A percentile compares a stretch with the other conserved stretches of the same genome.
phyloP scores from a whole-genome alignment of 2,797 vertebrate species.

The Tinamus major region DNA sequence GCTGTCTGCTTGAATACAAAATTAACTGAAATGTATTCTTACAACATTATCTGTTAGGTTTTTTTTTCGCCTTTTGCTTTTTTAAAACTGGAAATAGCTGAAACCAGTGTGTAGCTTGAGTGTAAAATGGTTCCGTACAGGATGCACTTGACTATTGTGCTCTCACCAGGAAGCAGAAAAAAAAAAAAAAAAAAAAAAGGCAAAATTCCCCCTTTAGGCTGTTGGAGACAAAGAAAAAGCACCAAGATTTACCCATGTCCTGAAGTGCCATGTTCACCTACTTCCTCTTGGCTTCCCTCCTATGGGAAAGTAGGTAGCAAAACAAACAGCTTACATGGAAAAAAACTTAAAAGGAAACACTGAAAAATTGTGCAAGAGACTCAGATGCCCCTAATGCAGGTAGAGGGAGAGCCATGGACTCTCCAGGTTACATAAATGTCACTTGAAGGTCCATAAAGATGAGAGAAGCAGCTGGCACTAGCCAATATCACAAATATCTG shows the following conservation, averaged over 20 bases:
- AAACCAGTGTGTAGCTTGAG: not conserved
- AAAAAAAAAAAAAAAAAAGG: too few species aligned
- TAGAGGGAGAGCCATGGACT: not conserved
- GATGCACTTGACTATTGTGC: not conserved
- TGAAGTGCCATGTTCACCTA: not conserved
- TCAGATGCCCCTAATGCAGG: not conserved
- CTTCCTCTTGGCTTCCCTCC: not conserved
- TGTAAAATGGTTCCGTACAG: not conserved
- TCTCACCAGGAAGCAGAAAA: constrained; percentile 10
- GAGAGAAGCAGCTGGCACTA: not conserved
- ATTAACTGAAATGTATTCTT: not conserved
- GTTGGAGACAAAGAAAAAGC: accelerated
- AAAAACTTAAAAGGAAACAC: not conserved
- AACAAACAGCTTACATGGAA: not conserved
- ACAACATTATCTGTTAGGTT: not conserved
- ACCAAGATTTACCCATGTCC: not conserved
- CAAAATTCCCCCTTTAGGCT: not conserved
- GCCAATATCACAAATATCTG: not conserved
- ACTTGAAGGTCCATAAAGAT: accelerated
- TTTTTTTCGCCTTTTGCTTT: not conserved
- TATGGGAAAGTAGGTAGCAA: not conserved
- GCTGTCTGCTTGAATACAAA: not conserved
- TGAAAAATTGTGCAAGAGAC: not conserved
- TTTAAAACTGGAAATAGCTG: not conserved
- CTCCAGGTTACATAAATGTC: not conserved